phyloP scores from a whole-genome alignment of 2,113 vertebrate species.

The Manacus vitellinus region DNA sequence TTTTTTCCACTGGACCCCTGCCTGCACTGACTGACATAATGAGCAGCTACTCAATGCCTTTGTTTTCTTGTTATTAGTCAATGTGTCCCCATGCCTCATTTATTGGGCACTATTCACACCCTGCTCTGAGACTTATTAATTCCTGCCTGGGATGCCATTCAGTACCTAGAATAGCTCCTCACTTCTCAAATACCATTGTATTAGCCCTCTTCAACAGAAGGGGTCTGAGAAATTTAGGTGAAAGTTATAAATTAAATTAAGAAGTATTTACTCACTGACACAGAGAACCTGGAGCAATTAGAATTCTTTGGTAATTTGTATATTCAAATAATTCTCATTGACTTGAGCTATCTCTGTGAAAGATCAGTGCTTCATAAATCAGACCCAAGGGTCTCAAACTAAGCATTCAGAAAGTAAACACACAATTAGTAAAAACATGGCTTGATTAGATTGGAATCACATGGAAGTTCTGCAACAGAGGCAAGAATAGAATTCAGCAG shows the following conservation, averaged over 20 bases:
- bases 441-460: constrained; percentile 15
- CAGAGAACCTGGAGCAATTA: background rate
- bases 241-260: background rate
- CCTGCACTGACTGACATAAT: constrained; percentile 53
- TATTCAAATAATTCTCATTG: background rate
- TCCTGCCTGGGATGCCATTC: constrained; percentile 4
- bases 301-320: background rate
- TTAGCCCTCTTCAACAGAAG: background rate
- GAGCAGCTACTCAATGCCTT: constrained; percentile 49
- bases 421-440: background rate
- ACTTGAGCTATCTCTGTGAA: background rate
- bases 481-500: background rate
- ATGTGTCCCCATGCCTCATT: constrained; percentile 36
- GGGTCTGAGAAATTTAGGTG: background rate
- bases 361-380: constrained; percentile 15
- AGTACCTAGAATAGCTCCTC: background rate
- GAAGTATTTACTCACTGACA: background rate
- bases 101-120: constrained; percentile 16
- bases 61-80: constrained; percentile 54
- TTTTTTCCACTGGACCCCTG: constrained; percentile 52
- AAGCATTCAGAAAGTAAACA: constrained; percentile 21
- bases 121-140: constrained; percentile 37
- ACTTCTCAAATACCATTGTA: background rate
- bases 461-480: background rate
- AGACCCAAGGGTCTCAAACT: constrained; percentile 25